These are phyloP conservation scores for Drosophila kambysellisi DNA, from an alignment of 2,888 invertebrate genomes.

Conservation along the genomic window DNA sequence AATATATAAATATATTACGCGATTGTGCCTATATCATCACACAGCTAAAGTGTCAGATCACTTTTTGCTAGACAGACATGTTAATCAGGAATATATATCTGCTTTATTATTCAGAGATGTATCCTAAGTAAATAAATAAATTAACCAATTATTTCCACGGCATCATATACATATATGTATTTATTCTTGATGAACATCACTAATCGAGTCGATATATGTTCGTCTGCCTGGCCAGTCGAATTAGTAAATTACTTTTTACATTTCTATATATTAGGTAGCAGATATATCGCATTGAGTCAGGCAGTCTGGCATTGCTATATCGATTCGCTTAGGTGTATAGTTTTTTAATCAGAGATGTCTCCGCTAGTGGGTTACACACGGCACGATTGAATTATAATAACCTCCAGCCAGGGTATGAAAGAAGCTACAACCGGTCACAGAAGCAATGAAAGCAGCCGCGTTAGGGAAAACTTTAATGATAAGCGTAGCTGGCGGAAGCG, in stretches of 20 bases:
- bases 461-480: slow-evolving; percentile 68
- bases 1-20: too few relatives aligned
- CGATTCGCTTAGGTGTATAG: not conserved
- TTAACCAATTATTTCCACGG: not conserved
- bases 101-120: not conserved
- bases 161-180: not conserved
- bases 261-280: not conserved
- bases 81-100: not conserved
- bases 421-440: not conserved
- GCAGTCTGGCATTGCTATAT: not conserved
- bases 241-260: not conserved
- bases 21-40: too few relatives aligned
- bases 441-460: slow-evolving; percentile 12
- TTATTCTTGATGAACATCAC: not conserved
- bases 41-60: too few relatives aligned
- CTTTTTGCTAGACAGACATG: not conserved
- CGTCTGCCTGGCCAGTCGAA: not conserved
- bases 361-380: not conserved
- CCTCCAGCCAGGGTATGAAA: not conserved
- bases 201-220: not conserved
- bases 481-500: slow-evolving; percentile 50
- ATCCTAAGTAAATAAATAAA: not conserved
- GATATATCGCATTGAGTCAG: not conserved
- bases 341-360: not conserved
- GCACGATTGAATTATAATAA: not conserved